phyloP scores from a whole-genome alignment of 2,797 vertebrate genomes.

The Apodemus agrarius region DNA sequence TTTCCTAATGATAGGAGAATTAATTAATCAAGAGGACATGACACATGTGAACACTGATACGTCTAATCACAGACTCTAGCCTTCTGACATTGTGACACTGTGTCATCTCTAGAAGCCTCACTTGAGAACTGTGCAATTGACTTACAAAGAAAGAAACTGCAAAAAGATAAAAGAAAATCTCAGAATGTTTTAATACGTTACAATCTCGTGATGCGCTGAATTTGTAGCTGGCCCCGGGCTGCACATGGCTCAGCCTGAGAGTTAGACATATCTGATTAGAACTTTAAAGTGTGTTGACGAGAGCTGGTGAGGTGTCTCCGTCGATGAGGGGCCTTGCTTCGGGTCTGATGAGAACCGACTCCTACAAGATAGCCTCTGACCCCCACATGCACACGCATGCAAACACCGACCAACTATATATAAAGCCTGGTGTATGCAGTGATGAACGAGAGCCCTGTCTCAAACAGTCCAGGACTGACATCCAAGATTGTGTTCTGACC shows the following conservation, averaged over 20 bases:
- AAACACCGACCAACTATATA: not conserved
- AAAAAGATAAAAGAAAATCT: not conserved
- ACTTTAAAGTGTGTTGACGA: not conserved
- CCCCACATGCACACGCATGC: not conserved
- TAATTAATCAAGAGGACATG: conserved; percentile 9
- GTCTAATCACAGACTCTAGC: not conserved
- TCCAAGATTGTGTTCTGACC: not conserved
- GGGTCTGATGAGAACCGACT: not conserved
- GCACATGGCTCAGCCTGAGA: not conserved
- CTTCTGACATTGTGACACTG: conserved; percentile 16
- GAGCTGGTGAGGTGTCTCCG: not conserved
- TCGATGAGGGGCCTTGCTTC: not conserved
- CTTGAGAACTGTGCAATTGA: not conserved
- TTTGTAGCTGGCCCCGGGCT: not conserved
- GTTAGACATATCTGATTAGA: not conserved
- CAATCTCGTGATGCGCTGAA: not conserved
- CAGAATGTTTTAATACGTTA: not conserved
- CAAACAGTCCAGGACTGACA: not conserved
- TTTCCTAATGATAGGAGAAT: conserved; percentile 42
- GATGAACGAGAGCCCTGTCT: not conserved
- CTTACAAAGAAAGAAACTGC: not conserved
- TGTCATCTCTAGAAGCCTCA: not conserved
- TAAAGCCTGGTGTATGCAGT: not conserved
- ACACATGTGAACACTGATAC: not conserved
- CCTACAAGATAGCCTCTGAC: not conserved